These are phyloP conservation scores for Oncorhynchus mykiss DNA, from an alignment of 2,113 vertebrate genomes.

Conservation along the genomic window DNA sequence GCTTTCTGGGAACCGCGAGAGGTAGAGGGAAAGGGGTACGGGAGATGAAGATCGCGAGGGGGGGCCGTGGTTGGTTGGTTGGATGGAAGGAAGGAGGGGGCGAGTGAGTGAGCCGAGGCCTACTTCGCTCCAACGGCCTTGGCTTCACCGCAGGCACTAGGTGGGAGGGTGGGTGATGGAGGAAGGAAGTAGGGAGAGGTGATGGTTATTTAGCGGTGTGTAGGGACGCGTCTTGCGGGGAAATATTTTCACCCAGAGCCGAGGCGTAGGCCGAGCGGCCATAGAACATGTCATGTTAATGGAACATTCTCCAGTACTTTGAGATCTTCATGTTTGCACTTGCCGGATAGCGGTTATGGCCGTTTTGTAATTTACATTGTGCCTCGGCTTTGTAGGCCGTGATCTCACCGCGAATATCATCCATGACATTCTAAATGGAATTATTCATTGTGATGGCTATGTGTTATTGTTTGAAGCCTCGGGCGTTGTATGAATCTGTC, in stretches of 20 bases:
- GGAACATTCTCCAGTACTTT: constrained; percentile 37
- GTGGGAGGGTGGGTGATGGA: constrained; percentile 66
- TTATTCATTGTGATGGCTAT: constrained; percentile 26
- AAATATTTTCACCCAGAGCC: constrained; percentile 28
- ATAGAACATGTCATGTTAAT: constrained; percentile 30
- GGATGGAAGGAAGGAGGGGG: constrained; percentile 40
- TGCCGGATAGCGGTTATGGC: constrained; percentile 64
- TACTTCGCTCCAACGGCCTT: constrained; percentile 73
- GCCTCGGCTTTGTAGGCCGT: constrained; percentile 64
- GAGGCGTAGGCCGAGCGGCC: constrained; percentile 45
- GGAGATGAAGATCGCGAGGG: constrained; percentile 60
- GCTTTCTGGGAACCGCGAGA: constrained; percentile 72
- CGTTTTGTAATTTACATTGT: constrained; percentile 73
- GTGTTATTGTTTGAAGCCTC: constrained; percentile 33
- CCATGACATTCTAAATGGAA: constrained; percentile 47
- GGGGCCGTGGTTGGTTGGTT: constrained; percentile 44
- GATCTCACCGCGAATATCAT: constrained; percentile 51
- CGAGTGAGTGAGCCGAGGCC: constrained; percentile 59
- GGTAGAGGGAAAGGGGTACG: constrained; percentile 70
- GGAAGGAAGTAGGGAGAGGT: constrained; percentile 65
- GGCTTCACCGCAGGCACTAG: constrained; percentile 67
- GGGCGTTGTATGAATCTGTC: constrained; percentile 3
- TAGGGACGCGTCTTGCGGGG: constrained; percentile 48
- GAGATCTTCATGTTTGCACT: constrained; percentile 52
- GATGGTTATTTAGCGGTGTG: constrained; percentile 43